These are phyloP conservation scores for Cheilosia vernalis DNA, from an alignment of 2,888 invertebrate species.

Conservation along the genomic window DNA sequence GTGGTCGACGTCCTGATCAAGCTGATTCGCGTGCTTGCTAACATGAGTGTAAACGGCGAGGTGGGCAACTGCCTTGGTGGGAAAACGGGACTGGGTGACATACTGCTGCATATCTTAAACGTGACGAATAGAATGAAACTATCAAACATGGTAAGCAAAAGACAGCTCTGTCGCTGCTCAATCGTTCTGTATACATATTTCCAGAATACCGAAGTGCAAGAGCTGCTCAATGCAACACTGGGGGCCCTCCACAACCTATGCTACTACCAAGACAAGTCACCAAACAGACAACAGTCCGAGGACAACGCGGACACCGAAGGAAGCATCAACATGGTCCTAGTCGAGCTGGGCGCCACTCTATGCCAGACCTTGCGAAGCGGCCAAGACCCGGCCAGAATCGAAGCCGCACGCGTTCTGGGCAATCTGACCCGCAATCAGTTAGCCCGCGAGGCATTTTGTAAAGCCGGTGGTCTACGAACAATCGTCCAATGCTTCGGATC, in stretches of 20 bases:
- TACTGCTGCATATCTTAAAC: conserved; percentile 81
- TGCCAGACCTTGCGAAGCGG: conserved; percentile 78
- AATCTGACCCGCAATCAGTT: conserved; percentile 90
- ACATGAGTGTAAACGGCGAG: conserved; percentile 90
- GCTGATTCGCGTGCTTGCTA: conserved; percentile 90
- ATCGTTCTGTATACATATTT: conserved; percentile 1
- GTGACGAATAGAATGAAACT: conserved; percentile 72
- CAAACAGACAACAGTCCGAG: neutral
- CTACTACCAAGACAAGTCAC: conserved; percentile 86
- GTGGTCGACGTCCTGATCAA: conserved; percentile 83
- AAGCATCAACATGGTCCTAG: conserved; percentile 80
- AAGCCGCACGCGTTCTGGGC: conserved; percentile 92
- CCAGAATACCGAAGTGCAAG: conserved; percentile 86
- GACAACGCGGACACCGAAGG: conserved; percentile 81
- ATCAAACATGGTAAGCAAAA: conserved; percentile 75
- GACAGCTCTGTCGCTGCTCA: neutral
- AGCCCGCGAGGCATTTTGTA: conserved; percentile 87
- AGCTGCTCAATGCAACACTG: conserved; percentile 90
- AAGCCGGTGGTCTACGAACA: conserved; percentile 86
- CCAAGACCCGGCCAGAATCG: conserved; percentile 84
- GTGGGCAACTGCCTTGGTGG: conserved; percentile 88
- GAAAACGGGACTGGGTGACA: conserved; percentile 82
- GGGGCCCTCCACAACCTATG: conserved; percentile 94
- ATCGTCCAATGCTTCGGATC: conserved; percentile 86
- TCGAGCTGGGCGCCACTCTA: conserved; percentile 79